Conservation (phyloP, 2,113 vertebrate genomes). For the Helogale parvula region DNA sequence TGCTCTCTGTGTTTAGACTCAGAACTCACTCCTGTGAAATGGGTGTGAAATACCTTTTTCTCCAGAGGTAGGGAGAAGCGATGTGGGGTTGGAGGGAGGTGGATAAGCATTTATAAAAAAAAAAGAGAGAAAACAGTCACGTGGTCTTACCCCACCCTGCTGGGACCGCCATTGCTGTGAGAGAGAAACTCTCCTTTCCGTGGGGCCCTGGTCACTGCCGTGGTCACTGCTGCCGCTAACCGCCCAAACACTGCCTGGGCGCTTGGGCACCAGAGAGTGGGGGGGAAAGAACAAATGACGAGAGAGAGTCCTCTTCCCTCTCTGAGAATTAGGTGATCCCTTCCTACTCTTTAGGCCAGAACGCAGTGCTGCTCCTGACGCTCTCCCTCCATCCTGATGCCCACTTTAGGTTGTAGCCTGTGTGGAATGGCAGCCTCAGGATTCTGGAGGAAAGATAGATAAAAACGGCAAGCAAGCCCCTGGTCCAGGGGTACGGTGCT, state of each 20-base stretch:
- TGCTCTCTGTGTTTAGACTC: not conserved
- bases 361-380: not conserved
- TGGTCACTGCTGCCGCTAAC: not conserved
- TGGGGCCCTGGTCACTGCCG: not conserved
- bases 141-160: not conserved
- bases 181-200: not conserved
- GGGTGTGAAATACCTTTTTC: not conserved
- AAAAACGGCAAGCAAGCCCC: not conserved
- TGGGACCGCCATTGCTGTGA: too few relatives aligned
- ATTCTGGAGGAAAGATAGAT: not conserved
- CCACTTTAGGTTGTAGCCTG: not conserved
- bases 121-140: not conserved
- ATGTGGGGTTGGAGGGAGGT: too few relatives aligned
- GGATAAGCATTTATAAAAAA: not conserved
- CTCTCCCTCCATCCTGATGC: not conserved
- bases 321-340: too few relatives aligned
- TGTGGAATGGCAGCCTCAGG: not conserved
- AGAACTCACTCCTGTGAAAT: not conserved
- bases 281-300: not conserved
- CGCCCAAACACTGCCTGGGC: not conserved
- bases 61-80: too few relatives aligned
- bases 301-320: not conserved
- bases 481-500: not conserved
- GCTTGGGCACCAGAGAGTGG: not conserved
- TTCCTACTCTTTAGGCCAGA: not conserved